phyloP scores from a whole-genome alignment of 35 echinoderm and acorn worm genomes.

The Strongylocentrotus purpuratus region DNA sequence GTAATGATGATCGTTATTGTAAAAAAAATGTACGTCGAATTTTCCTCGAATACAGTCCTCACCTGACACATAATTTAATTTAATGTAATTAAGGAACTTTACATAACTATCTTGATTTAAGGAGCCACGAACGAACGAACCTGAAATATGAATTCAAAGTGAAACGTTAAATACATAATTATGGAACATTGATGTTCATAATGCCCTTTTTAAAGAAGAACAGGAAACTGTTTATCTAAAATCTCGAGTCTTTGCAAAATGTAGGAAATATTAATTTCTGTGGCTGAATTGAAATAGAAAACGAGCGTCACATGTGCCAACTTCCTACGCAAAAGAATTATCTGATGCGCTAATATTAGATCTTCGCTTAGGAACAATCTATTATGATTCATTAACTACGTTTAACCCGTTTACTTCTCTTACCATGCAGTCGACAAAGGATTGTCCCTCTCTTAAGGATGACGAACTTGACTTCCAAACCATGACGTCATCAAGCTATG shows the following conservation, averaged over 20 bases:
- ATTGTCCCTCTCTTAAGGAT: neutral
- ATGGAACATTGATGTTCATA: neutral
- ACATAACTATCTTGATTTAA: no score
- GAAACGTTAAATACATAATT: no score
- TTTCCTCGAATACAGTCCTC: no score
- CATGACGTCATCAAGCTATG: neutral
- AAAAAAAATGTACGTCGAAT: no score
- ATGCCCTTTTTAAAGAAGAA: neutral
- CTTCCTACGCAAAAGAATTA: neutral
- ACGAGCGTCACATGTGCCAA: neutral
- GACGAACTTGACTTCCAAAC: neutral
- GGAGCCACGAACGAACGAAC: no score
- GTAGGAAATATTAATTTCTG: neutral
- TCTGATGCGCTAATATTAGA: neutral
- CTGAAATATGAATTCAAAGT: no score
- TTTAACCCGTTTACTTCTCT: neutral
- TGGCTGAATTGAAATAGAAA: neutral
- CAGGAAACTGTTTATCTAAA: neutral
- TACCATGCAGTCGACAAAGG: neutral
- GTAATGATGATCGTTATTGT: no score
- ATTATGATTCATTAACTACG: neutral
- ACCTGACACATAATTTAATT: no score
- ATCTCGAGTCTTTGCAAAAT: no score
- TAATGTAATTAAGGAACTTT: no score
- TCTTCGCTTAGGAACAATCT: neutral